Evolutionary conservation across 2,113 vertebrate genomes (phyloP).

Genomic region (Pseudopodoces humilis): DNA sequence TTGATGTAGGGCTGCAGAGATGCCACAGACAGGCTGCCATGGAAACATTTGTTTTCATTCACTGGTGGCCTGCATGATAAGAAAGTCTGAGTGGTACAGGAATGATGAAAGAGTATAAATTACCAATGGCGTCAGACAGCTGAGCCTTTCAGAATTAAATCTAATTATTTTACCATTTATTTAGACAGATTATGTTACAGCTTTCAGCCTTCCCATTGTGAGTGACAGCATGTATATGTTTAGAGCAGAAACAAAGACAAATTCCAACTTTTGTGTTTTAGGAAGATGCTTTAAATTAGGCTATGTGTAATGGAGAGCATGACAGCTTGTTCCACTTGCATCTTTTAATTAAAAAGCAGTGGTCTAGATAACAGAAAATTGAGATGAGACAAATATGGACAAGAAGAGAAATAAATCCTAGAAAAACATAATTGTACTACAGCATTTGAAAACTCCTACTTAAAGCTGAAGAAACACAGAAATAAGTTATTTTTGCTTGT

Average conservation of each 20-base stretch:
- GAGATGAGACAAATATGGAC: not conserved
- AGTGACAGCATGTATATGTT: not conserved
- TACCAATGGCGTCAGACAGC: not conserved
- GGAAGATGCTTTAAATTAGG: not conserved
- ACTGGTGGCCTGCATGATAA: not conserved
- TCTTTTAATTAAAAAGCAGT: slow-evolving; percentile 19
- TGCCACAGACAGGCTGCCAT: not conserved
- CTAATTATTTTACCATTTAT: slow-evolving; percentile 36
- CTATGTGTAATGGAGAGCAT: not conserved
- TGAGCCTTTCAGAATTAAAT: slow-evolving; percentile 8
- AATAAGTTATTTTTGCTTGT: not conserved
- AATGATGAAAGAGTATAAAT: not conserved
- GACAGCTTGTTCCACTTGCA: not conserved
- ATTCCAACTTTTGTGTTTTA: not conserved
- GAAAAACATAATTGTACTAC: not conserved
- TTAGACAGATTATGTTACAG: not conserved
- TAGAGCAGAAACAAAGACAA: not conserved
- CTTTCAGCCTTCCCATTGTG: not conserved
- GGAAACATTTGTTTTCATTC: slow-evolving; percentile 45
- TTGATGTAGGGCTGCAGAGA: not conserved
- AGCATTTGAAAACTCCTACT: not conserved
- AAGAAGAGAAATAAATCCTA: not conserved
- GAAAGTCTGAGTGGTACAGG: not conserved
- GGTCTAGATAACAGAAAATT: not conserved
- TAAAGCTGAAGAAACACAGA: not conserved